These are phyloP conservation scores for Pterois miles DNA, from an alignment of 2,797 vertebrate genomes.

Conservation along the genomic window DNA sequence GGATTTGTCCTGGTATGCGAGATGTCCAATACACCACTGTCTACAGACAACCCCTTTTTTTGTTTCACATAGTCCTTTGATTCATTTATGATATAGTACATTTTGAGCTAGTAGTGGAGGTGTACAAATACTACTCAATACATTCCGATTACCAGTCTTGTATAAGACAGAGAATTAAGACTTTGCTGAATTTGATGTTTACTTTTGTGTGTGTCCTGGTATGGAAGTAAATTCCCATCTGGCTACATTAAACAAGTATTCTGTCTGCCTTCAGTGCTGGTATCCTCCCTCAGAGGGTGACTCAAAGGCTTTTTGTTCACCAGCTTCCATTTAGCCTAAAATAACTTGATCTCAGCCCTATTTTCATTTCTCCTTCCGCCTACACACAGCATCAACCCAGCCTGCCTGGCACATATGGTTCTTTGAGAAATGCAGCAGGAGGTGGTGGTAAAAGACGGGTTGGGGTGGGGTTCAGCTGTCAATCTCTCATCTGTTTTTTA, in stretches of 20 bases:
- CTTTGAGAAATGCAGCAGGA: conserved; percentile 60
- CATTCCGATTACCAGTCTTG: background rate
- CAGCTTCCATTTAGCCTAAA: conserved; percentile 79
- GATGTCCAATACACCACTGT: too few species aligned
- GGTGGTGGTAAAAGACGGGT: conserved; percentile 36
- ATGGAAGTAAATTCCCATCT: conserved; percentile 16
- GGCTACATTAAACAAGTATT: conserved; percentile 29
- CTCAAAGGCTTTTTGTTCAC: conserved; percentile 81
- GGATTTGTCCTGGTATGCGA: too few species aligned
- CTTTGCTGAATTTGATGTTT: background rate
- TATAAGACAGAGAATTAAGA: background rate
- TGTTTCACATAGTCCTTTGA: background rate
- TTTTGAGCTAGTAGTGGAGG: background rate
- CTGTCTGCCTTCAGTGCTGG: conserved; percentile 56
- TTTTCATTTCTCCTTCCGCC: conserved; percentile 76
- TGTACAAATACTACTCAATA: background rate
- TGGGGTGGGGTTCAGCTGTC: conserved; percentile 38
- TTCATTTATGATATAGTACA: background rate
- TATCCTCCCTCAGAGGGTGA: conserved; percentile 74
- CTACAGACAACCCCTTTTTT: background rate
- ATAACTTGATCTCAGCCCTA: conserved; percentile 81
- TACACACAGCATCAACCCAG: conserved; percentile 69
- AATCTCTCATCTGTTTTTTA: conserved; percentile 34
- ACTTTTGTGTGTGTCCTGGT: background rate
- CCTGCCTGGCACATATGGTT: conserved; percentile 58